These are phyloP conservation scores for Manacus vitellinus DNA, from an alignment of 2,113 vertebrate species.

Conservation along the genomic window DNA sequence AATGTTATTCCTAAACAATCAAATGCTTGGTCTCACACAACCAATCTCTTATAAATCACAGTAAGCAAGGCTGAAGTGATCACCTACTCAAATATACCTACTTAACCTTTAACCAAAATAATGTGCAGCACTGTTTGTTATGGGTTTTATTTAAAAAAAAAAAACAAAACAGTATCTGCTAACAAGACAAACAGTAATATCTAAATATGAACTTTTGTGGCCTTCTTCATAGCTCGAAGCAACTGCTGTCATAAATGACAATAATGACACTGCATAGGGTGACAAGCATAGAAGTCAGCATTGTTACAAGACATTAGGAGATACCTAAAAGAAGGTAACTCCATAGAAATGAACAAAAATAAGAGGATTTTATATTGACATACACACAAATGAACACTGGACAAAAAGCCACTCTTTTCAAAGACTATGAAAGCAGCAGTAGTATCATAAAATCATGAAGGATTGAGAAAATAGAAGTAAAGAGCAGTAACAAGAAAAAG, in stretches of 20 bases:
- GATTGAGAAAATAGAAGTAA: background rate
- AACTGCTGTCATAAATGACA: background rate
- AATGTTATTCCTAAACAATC: background rate
- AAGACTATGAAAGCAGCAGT: background rate
- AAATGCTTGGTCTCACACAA: background rate
- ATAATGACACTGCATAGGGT: background rate
- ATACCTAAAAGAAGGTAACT: background rate
- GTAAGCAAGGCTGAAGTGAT: background rate
- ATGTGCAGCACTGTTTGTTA: background rate
- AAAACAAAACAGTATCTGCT: background rate
- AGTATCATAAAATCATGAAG: background rate
- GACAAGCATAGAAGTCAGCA: background rate
- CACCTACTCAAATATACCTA: background rate
- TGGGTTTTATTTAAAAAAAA: background rate
- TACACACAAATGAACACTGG: background rate
- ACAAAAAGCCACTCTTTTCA: background rate
- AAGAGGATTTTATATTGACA: background rate
- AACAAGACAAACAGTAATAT: background rate
- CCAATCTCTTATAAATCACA: background rate
- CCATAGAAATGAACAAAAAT: background rate
- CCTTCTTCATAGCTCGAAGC: background rate
- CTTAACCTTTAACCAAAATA: background rate
- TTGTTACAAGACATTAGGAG: background rate
- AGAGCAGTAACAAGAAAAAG: background rate
- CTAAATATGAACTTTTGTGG: background rate